Evolutionary conservation across 2,113 vertebrate species (phyloP).

Genomic region (Pelodiscus sinensis): DNA sequence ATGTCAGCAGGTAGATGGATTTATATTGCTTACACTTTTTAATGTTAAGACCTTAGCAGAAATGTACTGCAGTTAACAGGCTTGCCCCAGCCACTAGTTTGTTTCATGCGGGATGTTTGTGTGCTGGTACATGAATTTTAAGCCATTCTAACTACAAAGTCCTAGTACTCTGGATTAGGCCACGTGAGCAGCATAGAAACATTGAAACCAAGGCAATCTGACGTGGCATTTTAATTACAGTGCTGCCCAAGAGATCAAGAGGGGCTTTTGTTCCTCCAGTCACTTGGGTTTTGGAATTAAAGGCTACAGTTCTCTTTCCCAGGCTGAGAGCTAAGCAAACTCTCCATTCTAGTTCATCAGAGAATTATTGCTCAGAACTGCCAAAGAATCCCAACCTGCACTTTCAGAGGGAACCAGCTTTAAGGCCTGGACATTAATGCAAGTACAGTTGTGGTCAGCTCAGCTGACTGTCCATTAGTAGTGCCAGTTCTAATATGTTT

Average conservation of each 20-base stretch:
- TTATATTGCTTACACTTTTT: rapidly evolving
- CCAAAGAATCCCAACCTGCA: not conserved
- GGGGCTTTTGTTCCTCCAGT: not conserved
- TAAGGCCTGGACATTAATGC: not conserved
- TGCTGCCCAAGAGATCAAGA: not conserved
- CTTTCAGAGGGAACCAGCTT: not conserved
- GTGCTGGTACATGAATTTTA: not conserved
- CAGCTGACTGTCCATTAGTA: not conserved
- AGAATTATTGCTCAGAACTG: not conserved
- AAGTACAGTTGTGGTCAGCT: not conserved
- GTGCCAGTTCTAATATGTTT: not conserved
- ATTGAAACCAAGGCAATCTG: not conserved
- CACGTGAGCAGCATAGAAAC: not conserved
- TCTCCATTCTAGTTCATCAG: not conserved
- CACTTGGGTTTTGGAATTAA: not conserved
- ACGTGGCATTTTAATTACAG: not conserved
- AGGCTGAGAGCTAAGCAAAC: not conserved
- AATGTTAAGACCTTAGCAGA: not conserved
- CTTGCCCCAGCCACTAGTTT: not conserved
- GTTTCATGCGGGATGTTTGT: not conserved
- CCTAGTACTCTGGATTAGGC: not conserved
- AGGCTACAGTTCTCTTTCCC: not conserved
- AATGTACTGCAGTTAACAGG: not conserved
- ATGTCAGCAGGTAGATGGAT: constrained; percentile 93
- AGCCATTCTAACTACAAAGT: not conserved